A percentile compares a stretch with the other conserved stretches of the same genome.
Evolutionary conservation across 2,113 vertebrate species (phyloP).

Genomic region (Bubo bubo): DNA sequence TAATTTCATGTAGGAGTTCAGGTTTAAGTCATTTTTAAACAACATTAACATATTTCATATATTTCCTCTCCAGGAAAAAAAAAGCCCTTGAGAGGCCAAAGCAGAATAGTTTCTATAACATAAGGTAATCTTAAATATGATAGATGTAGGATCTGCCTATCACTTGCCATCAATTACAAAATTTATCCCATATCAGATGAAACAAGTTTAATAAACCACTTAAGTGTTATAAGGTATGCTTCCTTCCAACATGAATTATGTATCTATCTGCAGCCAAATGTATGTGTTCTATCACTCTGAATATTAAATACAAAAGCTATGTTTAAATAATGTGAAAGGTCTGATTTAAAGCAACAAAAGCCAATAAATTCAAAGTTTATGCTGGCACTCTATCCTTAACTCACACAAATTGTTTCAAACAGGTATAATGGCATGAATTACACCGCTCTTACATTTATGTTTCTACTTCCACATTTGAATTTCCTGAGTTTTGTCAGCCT

Average conservation of each 20-base stretch:
- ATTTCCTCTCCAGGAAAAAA: slow-evolving; percentile 42
- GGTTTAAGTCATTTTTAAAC: slow-evolving; percentile 64
- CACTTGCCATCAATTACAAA: slow-evolving; percentile 68
- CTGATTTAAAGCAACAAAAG: slow-evolving; percentile 78
- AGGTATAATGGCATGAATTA: slow-evolving; percentile 64
- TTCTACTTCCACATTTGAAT: slow-evolving; percentile 30
- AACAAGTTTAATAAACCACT: slow-evolving; percentile 78
- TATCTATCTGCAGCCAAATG: slow-evolving; percentile 68
- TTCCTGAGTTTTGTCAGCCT: slow-evolving; percentile 51
- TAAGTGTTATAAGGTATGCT: slow-evolving; percentile 75
- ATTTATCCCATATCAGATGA: slow-evolving; percentile 72
- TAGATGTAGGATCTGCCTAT: slow-evolving; percentile 60
- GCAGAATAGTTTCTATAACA: slow-evolving; percentile 60
- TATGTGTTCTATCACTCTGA: slow-evolving; percentile 68
- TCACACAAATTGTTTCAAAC: slow-evolving; percentile 68
- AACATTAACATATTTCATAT: slow-evolving; percentile 66
- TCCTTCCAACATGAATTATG: slow-evolving; percentile 72
- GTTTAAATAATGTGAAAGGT: slow-evolving; percentile 76
- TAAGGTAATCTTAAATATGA: slow-evolving; percentile 73
- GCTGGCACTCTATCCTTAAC: slow-evolving; percentile 59
- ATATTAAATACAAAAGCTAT: slow-evolving; percentile 75
- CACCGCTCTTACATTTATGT: slow-evolving; percentile 9
- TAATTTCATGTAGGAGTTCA: slow-evolving; percentile 41
- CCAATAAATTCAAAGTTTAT: slow-evolving; percentile 76
- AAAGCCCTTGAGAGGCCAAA: slow-evolving; percentile 40